Percentiles rank a stretch among this genome's conserved stretches.
phyloP scores from a whole-genome alignment of 2,888 invertebrate genomes.

The Lathronympha strigana region DNA sequence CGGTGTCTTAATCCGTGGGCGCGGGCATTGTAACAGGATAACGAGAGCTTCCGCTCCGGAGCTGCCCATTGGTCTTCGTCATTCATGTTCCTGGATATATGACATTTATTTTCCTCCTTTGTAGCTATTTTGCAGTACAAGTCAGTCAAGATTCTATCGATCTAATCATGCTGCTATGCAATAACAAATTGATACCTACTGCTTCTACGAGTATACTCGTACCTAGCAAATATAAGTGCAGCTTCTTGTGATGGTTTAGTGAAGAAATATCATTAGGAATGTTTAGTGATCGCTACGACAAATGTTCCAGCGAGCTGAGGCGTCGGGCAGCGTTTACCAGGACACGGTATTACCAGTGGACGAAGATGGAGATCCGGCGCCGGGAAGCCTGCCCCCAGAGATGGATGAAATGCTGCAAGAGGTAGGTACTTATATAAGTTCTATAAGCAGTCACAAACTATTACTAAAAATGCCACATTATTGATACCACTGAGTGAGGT shows the following conservation, averaged over 20 bases:
- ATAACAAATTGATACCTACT: not conserved
- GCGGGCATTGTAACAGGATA: slow-evolving; percentile 31
- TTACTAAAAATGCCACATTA: not conserved
- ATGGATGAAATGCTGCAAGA: slow-evolving; percentile 64
- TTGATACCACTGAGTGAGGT: too few relatives aligned
- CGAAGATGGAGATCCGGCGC: slow-evolving; percentile 18
- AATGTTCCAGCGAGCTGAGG: slow-evolving; percentile 46
- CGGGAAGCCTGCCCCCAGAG: slow-evolving; percentile 46
- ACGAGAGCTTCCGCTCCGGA: slow-evolving; percentile 33
- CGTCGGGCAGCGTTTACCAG: slow-evolving; percentile 52
- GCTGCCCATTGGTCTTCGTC: slow-evolving; percentile 24
- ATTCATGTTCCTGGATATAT: slow-evolving; percentile 15
- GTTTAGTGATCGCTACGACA: not conserved
- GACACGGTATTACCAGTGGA: slow-evolving; percentile 52
- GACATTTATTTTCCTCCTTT: slow-evolving; percentile 21
- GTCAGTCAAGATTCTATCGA: slow-evolving; percentile 6
- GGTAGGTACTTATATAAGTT: slow-evolving; percentile 49
- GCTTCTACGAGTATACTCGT: too few relatives aligned
- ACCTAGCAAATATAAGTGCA: not conserved
- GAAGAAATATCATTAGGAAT: too few relatives aligned
- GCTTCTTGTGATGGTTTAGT: not conserved
- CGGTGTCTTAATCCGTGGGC: slow-evolving; percentile 22
- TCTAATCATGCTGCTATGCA: not conserved
- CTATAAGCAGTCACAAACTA: not conserved
- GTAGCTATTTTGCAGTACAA: slow-evolving; percentile 5